Conservation (phyloP, 2,113 vertebrate species). For the pig (Sus scrofa) region T2T-Sscrofa CM000814.6:33118001-33118500, state of each 20-base stretch:
- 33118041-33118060: no score
- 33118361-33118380: slow-evolving; percentile 80
- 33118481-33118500: slow-evolving; percentile 82
- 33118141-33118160: no score
- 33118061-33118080: no score
- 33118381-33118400: slow-evolving; percentile 83
- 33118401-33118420: slow-evolving; percentile 72
- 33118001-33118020: no score
- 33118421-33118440: slow-evolving; percentile 42
- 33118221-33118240: neutral
- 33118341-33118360: slow-evolving; percentile 92
- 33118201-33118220: no score
- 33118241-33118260: neutral
- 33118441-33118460: slow-evolving; percentile 78
- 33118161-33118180: no score
- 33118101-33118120: no score
- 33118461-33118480: slow-evolving; percentile 90
- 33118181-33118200: no score
- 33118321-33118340: slow-evolving; percentile 88
- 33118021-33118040: no score
- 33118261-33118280: neutral
- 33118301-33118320: neutral
- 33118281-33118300: neutral
- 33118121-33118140: no score
- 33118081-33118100: no score